A percentile compares a stretch with the other conserved stretches of the same genome.
Conservation (phyloP, 1,140 invertebrate species). For the Meteorus sp. region DNA sequence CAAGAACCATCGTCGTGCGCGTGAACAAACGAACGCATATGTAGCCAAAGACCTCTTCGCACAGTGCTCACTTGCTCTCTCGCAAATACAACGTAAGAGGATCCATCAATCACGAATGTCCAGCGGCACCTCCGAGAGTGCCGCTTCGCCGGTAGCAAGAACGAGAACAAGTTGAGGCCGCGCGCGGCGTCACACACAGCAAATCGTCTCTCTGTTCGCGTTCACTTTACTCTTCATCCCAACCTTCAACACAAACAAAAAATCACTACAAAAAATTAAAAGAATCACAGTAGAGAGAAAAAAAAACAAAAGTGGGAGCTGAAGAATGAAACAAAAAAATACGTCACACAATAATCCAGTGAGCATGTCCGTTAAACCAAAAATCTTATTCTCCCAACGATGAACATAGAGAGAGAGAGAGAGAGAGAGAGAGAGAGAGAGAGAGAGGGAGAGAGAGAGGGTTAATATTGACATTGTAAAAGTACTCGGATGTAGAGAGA, state of each 20-base stretch:
- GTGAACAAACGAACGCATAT: too few species aligned
- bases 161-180: slow-evolving; percentile 41
- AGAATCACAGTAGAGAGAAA: neutral
- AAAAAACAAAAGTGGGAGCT: neutral
- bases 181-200: slow-evolving; percentile 25
- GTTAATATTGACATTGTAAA: too few species aligned
- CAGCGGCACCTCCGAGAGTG: slow-evolving; percentile 42
- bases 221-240: neutral
- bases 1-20: too few species aligned
- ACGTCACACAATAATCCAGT: neutral
- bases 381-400: neutral
- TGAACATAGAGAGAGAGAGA: neutral
- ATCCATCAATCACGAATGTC: slow-evolving; percentile 51
- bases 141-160: slow-evolving; percentile 44
- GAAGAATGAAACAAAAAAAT: neutral
- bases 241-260: neutral
- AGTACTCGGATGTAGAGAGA: too few species aligned
- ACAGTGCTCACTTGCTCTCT: too few species aligned
- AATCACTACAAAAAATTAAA: neutral
- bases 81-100: too few species aligned
- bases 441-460: neutral
- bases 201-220: neutral
- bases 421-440: slow-evolving; percentile 1
- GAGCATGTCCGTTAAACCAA: neutral
- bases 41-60: too few species aligned